phyloP scores from a whole-genome alignment of 2,113 vertebrate species.

The Sylvilagus bachmani region DNA sequence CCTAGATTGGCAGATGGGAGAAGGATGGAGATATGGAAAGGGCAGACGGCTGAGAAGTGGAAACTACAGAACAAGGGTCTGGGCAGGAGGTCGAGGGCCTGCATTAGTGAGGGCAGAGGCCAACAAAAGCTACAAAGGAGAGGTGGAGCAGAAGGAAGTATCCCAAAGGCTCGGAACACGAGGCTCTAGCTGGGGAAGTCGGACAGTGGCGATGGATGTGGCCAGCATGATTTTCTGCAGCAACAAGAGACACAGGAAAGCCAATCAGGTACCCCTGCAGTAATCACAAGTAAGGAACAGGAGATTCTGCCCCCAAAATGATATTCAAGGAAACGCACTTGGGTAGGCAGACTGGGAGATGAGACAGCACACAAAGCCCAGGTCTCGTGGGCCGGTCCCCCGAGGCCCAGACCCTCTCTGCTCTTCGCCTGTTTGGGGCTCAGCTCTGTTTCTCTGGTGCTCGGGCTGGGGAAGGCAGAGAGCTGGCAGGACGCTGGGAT shows the following conservation, averaged over 20 bases:
- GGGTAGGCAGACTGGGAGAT: rapidly evolving
- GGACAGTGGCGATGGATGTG: not conserved
- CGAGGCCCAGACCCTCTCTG: not conserved
- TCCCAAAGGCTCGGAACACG: not conserved
- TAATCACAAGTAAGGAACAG: not conserved
- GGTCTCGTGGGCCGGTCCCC: rapidly evolving
- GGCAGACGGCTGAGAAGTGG: not conserved
- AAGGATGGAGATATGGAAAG: not conserved
- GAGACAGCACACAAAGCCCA: rapidly evolving
- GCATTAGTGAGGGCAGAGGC: no score
- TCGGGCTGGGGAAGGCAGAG: not conserved
- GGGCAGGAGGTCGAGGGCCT: not conserved
- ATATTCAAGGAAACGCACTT: not conserved
- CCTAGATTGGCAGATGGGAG: not conserved
- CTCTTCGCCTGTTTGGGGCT: not conserved
- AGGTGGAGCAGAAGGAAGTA: not conserved
- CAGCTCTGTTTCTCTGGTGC: no score
- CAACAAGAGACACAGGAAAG: not conserved
- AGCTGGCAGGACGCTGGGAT: not conserved
- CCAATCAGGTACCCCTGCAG: rapidly evolving
- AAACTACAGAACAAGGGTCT: not conserved
- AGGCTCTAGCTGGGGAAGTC: not conserved
- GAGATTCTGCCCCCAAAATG: no score
- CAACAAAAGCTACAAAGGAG: not conserved
- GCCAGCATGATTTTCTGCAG: rapidly evolving